Base-by-base conservation (phyloP, 2,113 vertebrate species). In the Reinhardtius hippoglossoides region DNA sequence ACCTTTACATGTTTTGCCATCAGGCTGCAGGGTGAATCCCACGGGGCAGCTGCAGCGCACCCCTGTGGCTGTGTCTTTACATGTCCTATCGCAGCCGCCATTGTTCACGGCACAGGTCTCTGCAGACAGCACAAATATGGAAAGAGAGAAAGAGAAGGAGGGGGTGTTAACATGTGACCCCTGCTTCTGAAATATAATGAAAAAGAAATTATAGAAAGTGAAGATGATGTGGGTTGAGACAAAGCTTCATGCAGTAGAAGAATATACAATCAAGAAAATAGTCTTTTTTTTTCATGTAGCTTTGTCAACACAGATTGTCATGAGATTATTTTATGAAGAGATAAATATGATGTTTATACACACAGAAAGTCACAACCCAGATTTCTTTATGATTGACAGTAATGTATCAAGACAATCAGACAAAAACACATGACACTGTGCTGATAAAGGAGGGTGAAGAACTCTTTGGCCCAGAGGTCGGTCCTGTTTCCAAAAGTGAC, bases 1-100 rank as follows among this genome's bases (percentile, higher is more conserved):
- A 99, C 98, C 98, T 99, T 99, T 99, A 91, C 98, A 99, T 1
- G 97, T 98, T 93, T 99, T 99, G 78, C 97, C 97, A 16, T 99
- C 98, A 0, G 97, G 95, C 91, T 98, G 98, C 76, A 99, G 94
- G 6, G 96, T 98, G 90, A 99, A 99, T 82, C 98, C 98, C 37
- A 98, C 97, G 0, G 97, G 98, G 91, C 98, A 99, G 92, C 98
- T 99, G 91, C 98, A 99, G 18, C 97, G 95, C 14, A 99, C 97
- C 37, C 97, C 98, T 0, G 98, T 99, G 64, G 97, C 97, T 0
- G 98, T 99, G 90, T 99, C 97, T 89, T 98, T 99, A 88, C 97
- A 99, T 0, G 97, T 99, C 85, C 97, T 94, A 91, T 99, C 97
- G 5, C 98, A 99, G 83, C 98, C 98, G 65, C 98, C 97, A 0